A percentile compares a stretch with the other conserved stretches of the same genome.
phyloP scores from a whole-genome alignment of 2,888 invertebrate species.

The Azorinus chamasolen region DNA sequence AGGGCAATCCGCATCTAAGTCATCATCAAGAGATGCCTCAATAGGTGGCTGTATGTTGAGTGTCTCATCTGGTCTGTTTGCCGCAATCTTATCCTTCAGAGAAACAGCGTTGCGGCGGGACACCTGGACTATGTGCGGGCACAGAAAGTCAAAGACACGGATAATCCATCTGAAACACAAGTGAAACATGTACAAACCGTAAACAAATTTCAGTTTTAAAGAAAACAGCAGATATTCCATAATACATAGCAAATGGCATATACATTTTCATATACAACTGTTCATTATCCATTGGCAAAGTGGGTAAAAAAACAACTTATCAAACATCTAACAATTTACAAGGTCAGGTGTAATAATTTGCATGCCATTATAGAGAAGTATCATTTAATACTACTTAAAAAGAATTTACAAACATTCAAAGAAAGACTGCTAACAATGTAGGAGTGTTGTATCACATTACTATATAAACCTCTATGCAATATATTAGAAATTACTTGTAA shows the following conservation, averaged over 20 bases:
- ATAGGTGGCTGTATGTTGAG: constrained; percentile 3
- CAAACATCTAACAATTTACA: neutral
- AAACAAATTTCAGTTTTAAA: constrained; percentile 1
- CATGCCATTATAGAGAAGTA: no score
- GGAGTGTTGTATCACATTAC: neutral
- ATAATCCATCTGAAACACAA: constrained; percentile 3
- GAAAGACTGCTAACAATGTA: neutral
- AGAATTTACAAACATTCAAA: neutral
- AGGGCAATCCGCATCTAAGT: neutral
- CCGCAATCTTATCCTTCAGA: constrained; percentile 1
- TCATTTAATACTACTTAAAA: no score
- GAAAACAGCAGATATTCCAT: neutral
- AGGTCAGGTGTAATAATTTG: no score
- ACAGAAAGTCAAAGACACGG: constrained; percentile 5
- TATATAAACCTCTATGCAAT: constrained; percentile 1
- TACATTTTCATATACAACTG: neutral
- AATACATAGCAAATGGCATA: neutral
- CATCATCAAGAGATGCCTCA: neutral
- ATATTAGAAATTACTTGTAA: constrained; percentile 4
- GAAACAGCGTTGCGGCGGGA: constrained; percentile 9
- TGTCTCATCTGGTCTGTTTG: constrained; percentile 4
- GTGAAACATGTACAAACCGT: neutral
- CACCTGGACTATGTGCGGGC: constrained; percentile 1
- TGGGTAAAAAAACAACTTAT: no score
- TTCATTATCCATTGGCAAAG: no score